Evolutionary conservation across 2,797 vertebrate species (phyloP).

Genomic region (Cynopterus sphinx): DNA sequence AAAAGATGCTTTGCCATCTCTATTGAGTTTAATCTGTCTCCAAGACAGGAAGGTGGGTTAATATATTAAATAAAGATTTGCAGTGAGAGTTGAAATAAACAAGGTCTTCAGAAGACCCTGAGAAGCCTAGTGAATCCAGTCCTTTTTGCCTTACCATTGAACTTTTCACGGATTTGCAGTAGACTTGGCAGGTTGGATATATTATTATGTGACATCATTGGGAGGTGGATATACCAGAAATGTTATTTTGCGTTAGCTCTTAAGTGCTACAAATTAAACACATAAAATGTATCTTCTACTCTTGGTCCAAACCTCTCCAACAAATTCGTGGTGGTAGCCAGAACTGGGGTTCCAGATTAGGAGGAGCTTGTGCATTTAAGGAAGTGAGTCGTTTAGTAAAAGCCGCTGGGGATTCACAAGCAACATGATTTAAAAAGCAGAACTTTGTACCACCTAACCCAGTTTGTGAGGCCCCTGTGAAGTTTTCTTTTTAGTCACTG

Average conservation of each 20-base stretch:
- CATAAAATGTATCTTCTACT: not conserved
- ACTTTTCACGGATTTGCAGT: not conserved
- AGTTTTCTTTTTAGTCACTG: not conserved
- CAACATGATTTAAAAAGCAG: slow-evolving; percentile 2
- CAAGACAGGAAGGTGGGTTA: not conserved
- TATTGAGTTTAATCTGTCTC: not conserved
- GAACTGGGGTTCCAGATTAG: too few relatives aligned
- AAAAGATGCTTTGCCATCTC: not conserved
- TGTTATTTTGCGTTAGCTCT: not conserved
- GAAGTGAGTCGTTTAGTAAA: not conserved
- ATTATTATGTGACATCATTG: not conserved
- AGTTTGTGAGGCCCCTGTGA: not conserved
- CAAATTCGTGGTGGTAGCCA: not conserved
- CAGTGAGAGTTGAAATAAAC: not conserved
- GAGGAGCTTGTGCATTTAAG: not conserved
- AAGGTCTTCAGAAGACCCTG: not conserved
- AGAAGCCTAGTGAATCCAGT: not conserved
- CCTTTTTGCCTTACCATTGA: not conserved
- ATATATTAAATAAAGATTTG: not conserved
- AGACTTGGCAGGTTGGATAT: not conserved
- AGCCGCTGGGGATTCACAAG: not conserved
- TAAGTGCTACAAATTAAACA: not conserved
- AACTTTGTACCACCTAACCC: not conserved
- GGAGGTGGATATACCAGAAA: not conserved
- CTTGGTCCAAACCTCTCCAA: not conserved